A percentile compares a stretch with the other conserved stretches of the same genome.
Conservation (phyloP, 2,888 invertebrate genomes). For the Orthosia cruda region DNA sequence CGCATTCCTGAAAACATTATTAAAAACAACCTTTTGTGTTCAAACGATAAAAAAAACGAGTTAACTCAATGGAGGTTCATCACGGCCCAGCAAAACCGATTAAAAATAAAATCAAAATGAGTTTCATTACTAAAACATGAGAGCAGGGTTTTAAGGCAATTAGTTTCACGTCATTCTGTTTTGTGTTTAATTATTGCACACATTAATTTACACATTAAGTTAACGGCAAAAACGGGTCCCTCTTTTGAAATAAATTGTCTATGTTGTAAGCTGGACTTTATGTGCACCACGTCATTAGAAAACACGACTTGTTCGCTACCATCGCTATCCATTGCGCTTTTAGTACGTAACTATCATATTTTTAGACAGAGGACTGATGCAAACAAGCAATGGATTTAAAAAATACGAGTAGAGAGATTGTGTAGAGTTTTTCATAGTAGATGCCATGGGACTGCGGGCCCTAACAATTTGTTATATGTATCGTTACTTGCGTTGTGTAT, state of each 20-base stretch:
- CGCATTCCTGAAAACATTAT: constrained; percentile 12
- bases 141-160: constrained; percentile 81
- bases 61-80: constrained; percentile 49
- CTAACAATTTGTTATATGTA: constrained; percentile 81
- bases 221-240: constrained; percentile 88
- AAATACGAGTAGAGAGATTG: background rate
- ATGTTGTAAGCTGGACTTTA: constrained; percentile 56
- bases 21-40: constrained; percentile 24
- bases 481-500: constrained; percentile 78
- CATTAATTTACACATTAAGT: constrained; percentile 90
- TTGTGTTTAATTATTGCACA: constrained; percentile 89
- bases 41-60: constrained; percentile 43
- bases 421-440: constrained; percentile 4
- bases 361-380: background rate
- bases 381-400: constrained; percentile 30
- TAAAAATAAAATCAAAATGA: constrained; percentile 64
- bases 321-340: constrained; percentile 29
- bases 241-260: constrained; percentile 87
- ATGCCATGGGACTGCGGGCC: constrained; percentile 59
- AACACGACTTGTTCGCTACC: background rate
- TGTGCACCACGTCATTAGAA: background rate
- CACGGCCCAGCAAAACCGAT: constrained; percentile 37
- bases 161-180: constrained; percentile 83
- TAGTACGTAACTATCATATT: background rate
- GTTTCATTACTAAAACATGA: constrained; percentile 69